Evolutionary conservation across 2,797 vertebrate species (phyloP).

Genomic region (Enteromius anoplus): DNA sequence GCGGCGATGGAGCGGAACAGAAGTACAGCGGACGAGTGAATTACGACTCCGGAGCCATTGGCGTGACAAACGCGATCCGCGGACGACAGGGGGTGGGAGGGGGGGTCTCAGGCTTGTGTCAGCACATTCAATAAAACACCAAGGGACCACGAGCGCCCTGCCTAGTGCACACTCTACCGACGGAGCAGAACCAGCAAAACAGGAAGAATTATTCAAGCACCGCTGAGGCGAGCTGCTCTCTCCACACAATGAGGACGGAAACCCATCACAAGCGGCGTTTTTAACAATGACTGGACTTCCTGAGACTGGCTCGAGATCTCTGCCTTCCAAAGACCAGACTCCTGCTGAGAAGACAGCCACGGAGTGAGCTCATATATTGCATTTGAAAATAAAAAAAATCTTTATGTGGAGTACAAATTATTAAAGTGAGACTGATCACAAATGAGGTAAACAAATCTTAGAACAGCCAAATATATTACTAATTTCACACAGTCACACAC

Average conservation of each 20-base stretch:
- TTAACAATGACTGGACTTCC: conserved; percentile 57
- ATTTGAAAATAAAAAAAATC: neutral
- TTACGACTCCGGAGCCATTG: conserved; percentile 72
- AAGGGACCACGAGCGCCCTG: neutral
- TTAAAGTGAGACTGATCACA: too few species aligned
- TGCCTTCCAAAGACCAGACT: neutral
- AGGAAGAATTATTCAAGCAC: conserved; percentile 55
- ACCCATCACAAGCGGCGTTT: conserved; percentile 37
- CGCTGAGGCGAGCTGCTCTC: conserved; percentile 29
- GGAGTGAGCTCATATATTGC: neutral
- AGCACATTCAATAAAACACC: conserved; percentile 53
- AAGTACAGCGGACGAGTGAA: conserved; percentile 64
- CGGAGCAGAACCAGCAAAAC: conserved; percentile 56
- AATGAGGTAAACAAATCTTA: too few species aligned
- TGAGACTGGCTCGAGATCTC: neutral
- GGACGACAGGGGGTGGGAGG: conserved; percentile 64
- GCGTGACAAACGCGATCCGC: conserved; percentile 78
- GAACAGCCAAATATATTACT: too few species aligned
- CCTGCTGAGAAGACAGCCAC: neutral
- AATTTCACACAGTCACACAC: too few species aligned
- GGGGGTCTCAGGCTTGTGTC: conserved; percentile 68
- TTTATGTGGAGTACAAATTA: too few species aligned
- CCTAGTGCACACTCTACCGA: conserved; percentile 40
- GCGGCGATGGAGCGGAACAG: conserved; percentile 78
- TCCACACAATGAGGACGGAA: conserved; percentile 48